Evolutionary conservation across 2,113 vertebrate species (phyloP), one percentile per base, ranked within the genome.

Genomic region (Cinclus cinclus): DNA sequence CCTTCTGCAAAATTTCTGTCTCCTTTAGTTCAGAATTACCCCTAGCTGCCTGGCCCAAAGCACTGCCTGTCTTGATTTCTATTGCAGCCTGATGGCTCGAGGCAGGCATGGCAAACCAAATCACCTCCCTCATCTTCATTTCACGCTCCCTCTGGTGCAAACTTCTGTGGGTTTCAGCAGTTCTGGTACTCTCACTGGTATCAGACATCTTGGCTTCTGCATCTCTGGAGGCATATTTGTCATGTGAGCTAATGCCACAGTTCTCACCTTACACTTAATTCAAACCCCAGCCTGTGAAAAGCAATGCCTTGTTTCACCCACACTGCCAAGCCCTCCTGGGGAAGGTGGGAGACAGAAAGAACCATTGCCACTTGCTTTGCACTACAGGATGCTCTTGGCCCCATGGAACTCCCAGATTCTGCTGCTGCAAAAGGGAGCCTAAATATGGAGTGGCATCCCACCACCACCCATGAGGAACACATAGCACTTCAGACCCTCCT

Each of bases 71-170:
- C 30, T 85, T 62, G 47, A 31, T 13, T 88, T 86, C 52, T 56
- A 0, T 31, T 39, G 42, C 63, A 88, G 39, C 31, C 39, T 49
- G 17, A 25, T 27, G n/a, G 17, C 49, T 90, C 6, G 0, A 0
- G 41, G 30, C 31, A 81, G 62, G 4, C 6, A 31, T 9, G 19
- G 20, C 8, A 13, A 89, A 12, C 3, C 44, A 62, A 69, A 60
- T 65, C 28, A 73, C 31, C 17, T 69, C 46, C 52, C 42, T 19
- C 27, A n/a, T 85, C 17, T 18, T 25, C 0, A 0, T 13, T 88
- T 91, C 23, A 0, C 41, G 33, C 2, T 8, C 18, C 7, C 23
- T 64, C 1, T 0, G 1, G 5, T 37, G 18, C 21, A 85, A 85
- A 46, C 7, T 28, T 37, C 9, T 14, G 6, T 30, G 23, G 49